phyloP scores from a whole-genome alignment of 2,888 invertebrate species.

The Ptychoptera contaminata region DNA sequence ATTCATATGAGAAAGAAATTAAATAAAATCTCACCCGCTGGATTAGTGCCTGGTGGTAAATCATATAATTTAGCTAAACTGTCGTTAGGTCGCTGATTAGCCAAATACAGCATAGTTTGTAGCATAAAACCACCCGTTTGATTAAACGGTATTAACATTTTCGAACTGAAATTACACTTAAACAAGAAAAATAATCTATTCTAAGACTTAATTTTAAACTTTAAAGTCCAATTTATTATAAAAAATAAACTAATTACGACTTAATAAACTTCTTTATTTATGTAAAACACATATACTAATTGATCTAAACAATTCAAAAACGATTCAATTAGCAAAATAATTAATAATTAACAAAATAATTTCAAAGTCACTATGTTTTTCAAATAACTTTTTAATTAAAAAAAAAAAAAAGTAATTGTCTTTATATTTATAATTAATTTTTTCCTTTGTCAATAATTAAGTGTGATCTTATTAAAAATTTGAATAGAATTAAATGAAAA shows the following conservation, averaged over 20 bases:
- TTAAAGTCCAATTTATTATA: too few species aligned
- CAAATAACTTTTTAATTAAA: too few species aligned
- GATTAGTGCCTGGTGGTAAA: constrained; percentile 22
- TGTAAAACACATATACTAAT: neutral
- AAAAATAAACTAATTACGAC: neutral
- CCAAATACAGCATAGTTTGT: constrained; percentile 30
- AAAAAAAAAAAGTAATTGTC: too few species aligned
- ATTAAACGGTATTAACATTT: constrained; percentile 12
- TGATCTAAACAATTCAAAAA: neutral
- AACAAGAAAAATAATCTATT: too few species aligned
- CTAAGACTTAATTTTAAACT: too few species aligned
- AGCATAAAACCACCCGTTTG: constrained; percentile 29
- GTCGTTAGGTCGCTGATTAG: constrained; percentile 22
- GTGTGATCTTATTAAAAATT: too few species aligned
- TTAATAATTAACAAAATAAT: too few species aligned
- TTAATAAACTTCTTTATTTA: neutral
- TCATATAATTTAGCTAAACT: constrained; percentile 24
- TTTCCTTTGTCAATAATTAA: too few species aligned
- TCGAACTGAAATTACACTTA: neutral
- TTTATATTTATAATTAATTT: too few species aligned
- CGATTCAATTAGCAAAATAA: too few species aligned
- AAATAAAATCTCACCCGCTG: constrained; percentile 1
- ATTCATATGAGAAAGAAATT: neutral
- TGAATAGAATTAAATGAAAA: too few species aligned
- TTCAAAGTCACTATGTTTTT: too few species aligned